phyloP scores from a whole-genome alignment of 2,888 invertebrate species.

The Thymelicus sylvestris region DNA sequence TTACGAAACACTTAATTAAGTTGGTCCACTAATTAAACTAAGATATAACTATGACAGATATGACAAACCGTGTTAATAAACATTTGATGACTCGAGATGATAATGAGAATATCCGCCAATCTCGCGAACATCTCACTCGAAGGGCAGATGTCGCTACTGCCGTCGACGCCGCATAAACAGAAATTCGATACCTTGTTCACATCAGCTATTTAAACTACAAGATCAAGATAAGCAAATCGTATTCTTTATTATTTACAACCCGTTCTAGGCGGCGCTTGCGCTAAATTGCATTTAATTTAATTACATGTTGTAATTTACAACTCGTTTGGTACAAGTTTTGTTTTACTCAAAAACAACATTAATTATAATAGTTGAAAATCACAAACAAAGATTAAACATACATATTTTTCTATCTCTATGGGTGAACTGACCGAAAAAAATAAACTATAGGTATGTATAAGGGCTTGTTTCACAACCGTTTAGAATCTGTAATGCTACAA shows the following conservation, averaged over 20 bases:
- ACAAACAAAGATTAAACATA: too few relatives aligned
- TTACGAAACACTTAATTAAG: too few relatives aligned
- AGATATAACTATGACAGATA: not conserved
- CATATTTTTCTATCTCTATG: too few relatives aligned
- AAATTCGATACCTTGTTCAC: conserved; percentile 76
- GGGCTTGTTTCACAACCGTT: too few relatives aligned
- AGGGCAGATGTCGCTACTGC: conserved; percentile 61
- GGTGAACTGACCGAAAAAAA: too few relatives aligned
- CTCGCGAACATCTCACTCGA: conserved; percentile 72
- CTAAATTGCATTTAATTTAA: conserved; percentile 68
- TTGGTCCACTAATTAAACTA: too few relatives aligned
- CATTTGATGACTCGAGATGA: not conserved
- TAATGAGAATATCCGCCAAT: conserved; percentile 52
- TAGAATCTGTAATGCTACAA: too few relatives aligned
- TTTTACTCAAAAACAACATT: not conserved
- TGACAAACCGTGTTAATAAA: conserved; percentile 8
- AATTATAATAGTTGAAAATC: not conserved
- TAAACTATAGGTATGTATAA: too few relatives aligned
- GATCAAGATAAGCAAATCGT: conserved; percentile 74
- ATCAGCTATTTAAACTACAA: conserved; percentile 69
- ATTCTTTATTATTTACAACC: conserved; percentile 75
- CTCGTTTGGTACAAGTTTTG: conserved; percentile 35
- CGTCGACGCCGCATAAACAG: conserved; percentile 71
- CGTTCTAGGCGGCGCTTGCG: conserved; percentile 52
- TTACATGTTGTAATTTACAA: conserved; percentile 51